phyloP scores from a whole-genome alignment of 1,140 invertebrate species.

The Saccostrea cuccullata region DNA sequence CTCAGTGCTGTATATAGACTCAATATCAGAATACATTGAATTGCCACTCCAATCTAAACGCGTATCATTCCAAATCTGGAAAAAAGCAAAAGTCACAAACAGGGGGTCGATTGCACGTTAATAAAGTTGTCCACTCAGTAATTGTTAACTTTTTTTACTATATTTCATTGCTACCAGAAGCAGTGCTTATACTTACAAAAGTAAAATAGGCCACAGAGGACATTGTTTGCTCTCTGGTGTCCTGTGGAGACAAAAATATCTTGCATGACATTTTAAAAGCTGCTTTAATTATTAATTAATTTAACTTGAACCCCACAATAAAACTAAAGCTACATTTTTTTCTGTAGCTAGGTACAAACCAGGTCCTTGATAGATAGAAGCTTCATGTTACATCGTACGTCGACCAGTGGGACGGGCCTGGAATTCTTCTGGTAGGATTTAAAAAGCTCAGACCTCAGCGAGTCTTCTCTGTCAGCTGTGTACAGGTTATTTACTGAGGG shows the following conservation, averaged over 20 bases:
- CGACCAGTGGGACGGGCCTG: not conserved
- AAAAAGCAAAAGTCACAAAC: not conserved
- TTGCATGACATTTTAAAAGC: not conserved
- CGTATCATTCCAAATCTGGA: not conserved
- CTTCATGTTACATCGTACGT: not conserved
- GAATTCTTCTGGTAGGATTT: not conserved
- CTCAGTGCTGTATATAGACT: not conserved
- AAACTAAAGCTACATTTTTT: not conserved
- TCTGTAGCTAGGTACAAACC: not conserved
- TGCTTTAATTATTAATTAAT: not conserved
- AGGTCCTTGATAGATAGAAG: slow-evolving; percentile 1
- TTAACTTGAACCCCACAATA: not conserved
- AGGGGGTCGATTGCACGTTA: too few relatives aligned
- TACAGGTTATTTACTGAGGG: not conserved
- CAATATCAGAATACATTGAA: not conserved
- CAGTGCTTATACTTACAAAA: not conserved
- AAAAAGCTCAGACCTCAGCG: not conserved
- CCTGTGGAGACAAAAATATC: not conserved
- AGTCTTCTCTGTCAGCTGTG: not conserved
- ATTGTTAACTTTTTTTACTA: too few relatives aligned
- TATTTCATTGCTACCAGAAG: too few relatives aligned
- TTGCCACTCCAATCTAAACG: not conserved
- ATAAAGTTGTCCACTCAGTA: too few relatives aligned
- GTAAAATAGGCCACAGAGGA: slow-evolving; percentile 5
- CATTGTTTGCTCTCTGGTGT: not conserved